These are phyloP conservation scores for Podilymbus podiceps DNA, from an alignment of 2,113 vertebrate genomes.

Conservation along the genomic window DNA sequence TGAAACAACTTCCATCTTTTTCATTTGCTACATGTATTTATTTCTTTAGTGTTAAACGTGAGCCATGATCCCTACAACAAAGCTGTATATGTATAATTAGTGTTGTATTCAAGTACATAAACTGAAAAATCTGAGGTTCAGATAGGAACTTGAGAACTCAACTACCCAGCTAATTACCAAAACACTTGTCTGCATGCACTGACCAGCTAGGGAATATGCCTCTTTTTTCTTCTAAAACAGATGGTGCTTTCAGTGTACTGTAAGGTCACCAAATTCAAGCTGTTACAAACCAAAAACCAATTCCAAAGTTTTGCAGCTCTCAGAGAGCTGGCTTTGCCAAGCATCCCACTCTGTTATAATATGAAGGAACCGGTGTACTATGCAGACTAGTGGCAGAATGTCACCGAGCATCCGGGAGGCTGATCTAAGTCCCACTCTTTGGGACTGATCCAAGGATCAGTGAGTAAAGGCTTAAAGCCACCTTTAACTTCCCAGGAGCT, in stretches of 20 bases:
- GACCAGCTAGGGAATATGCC: background rate
- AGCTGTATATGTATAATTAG: background rate
- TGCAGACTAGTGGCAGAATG: background rate
- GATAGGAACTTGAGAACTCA: background rate
- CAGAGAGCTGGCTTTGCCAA: background rate
- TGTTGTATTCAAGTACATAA: background rate
- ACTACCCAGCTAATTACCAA: background rate
- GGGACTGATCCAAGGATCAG: constrained; percentile 14
- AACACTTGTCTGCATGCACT: background rate
- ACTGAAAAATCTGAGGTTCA: background rate
- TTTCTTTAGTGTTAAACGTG: background rate
- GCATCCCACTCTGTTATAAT: background rate
- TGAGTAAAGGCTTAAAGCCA: constrained; percentile 56
- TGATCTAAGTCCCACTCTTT: constrained; percentile 29
- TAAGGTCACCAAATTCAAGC: constrained; percentile 63
- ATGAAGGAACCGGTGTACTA: background rate
- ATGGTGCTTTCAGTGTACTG: constrained; percentile 12
- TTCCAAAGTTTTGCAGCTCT: constrained; percentile 42
- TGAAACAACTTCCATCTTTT: background rate
- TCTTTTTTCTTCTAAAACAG: constrained; percentile 18
- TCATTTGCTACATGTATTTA: background rate
- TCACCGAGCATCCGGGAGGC: background rate
- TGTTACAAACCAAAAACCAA: constrained; percentile 34
- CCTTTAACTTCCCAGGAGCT: constrained; percentile 55
- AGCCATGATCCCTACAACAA: background rate